Conservation (phyloP, 2,113 vertebrate genomes). For the Gnathochromis pfefferi region DNA sequence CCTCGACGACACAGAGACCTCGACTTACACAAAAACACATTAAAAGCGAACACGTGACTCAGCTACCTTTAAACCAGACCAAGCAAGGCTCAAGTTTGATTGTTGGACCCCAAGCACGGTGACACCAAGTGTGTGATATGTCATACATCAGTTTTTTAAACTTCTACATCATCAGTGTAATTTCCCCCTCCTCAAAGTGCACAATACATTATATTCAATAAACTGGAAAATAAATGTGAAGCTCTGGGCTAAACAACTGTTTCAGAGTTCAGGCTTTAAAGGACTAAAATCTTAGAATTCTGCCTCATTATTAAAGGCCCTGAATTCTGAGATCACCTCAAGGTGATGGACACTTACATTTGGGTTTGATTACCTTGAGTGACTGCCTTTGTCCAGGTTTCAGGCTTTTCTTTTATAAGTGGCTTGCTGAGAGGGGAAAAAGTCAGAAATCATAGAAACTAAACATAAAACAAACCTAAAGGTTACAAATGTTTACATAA, state of each 20-base stretch:
- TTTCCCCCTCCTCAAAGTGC: background rate
- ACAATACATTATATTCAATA: background rate
- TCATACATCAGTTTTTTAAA: background rate
- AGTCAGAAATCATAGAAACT: background rate
- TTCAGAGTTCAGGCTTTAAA: background rate
- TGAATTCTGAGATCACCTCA: background rate
- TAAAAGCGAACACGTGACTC: background rate
- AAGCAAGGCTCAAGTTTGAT: background rate
- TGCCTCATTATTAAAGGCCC: background rate
- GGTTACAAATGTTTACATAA: background rate
- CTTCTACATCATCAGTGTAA: background rate
- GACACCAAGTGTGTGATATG: background rate
- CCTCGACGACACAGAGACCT: background rate
- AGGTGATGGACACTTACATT: background rate
- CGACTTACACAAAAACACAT: background rate
- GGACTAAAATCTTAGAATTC: background rate
- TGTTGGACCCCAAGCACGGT: background rate
- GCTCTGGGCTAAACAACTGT: background rate
- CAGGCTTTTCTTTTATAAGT: background rate
- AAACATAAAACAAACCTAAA: background rate
- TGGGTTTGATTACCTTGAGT: background rate
- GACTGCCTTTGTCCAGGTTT: background rate
- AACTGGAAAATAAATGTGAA: background rate
- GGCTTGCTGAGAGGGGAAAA: background rate
- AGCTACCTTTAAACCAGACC: background rate